phyloP scores from a whole-genome alignment of 2,113 vertebrate genomes.

The Echinops telfairi region DNA sequence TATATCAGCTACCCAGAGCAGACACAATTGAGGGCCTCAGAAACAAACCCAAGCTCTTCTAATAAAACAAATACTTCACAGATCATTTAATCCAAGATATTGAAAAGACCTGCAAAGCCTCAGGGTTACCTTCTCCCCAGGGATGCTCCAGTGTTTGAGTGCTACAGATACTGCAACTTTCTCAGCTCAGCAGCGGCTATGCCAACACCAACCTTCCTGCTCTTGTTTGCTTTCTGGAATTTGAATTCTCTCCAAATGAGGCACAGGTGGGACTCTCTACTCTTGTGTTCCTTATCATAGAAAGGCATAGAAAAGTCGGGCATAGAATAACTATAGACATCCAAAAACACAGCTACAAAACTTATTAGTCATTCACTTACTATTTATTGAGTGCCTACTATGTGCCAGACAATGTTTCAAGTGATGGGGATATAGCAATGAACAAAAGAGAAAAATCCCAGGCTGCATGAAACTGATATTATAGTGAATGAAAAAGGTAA shows the following conservation, averaged over 20 bases:
- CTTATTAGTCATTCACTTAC: background rate
- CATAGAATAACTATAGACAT: background rate
- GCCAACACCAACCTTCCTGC: slow-evolving; percentile 44
- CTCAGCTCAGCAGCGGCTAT: slow-evolving; percentile 60
- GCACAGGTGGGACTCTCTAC: slow-evolving; percentile 1
- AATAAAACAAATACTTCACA: slow-evolving; percentile 90
- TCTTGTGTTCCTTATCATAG: background rate
- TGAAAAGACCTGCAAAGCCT: slow-evolving; percentile 88
- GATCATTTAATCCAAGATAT: slow-evolving; percentile 89
- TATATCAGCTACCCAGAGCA: slow-evolving; percentile 74
- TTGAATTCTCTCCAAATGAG: slow-evolving; percentile 54
- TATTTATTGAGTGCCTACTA: background rate
- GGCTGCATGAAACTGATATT: background rate
- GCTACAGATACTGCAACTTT: slow-evolving; percentile 81
- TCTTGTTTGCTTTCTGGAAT: slow-evolving; percentile 23
- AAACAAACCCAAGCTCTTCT: slow-evolving; percentile 86
- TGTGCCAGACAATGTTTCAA: background rate
- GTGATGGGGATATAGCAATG: background rate
- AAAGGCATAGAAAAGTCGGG: background rate
- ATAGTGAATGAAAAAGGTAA: background rate
- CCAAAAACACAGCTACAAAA: background rate
- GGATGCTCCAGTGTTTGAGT: slow-evolving; percentile 75
- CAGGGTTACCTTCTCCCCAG: slow-evolving; percentile 82
- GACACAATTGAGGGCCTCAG: slow-evolving; percentile 83
- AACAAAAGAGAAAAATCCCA: background rate